These are phyloP conservation scores for Helicoverpa armigera DNA, from an alignment of 1,140 invertebrate genomes.

Conservation along the genomic window DNA sequence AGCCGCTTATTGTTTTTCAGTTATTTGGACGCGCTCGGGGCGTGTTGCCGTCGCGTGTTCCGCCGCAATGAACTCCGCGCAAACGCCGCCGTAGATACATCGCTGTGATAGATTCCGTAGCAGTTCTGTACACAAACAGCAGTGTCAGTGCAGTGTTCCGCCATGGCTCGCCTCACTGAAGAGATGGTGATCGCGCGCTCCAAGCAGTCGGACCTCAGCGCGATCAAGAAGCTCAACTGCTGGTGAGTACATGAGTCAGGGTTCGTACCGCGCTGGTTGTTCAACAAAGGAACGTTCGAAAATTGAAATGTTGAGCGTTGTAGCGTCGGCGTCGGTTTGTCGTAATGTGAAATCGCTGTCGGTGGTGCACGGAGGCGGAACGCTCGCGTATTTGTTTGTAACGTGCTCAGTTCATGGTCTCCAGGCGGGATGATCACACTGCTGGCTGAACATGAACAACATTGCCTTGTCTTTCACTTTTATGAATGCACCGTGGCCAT, in stretches of 20 bases:
- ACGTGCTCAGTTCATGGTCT: constrained; percentile 44
- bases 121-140: constrained; percentile 46
- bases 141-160: constrained; percentile 69
- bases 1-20: constrained; percentile 44
- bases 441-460: background rate
- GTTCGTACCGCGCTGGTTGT: constrained; percentile 8
- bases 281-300: constrained; percentile 27
- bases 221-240: constrained; percentile 95
- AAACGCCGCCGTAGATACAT: constrained; percentile 59
- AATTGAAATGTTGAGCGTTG: constrained; percentile 6
- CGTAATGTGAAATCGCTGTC: constrained; percentile 47
- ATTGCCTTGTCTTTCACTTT: constrained; percentile 43
- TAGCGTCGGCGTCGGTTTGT: constrained; percentile 27
- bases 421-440: constrained; percentile 19
- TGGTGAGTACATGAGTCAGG: constrained; percentile 90
- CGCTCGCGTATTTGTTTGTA: constrained; percentile 48
- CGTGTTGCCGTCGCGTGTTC: constrained; percentile 49
- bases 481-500: constrained; percentile 8
- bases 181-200: constrained; percentile 96
- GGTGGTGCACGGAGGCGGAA: constrained; percentile 48
- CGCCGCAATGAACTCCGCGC: constrained; percentile 58
- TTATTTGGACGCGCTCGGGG: constrained; percentile 53
- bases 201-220: constrained; percentile 93
- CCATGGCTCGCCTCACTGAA: constrained; percentile 94
- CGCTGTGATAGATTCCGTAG: constrained; percentile 57